Conservation (phyloP, 1,140 invertebrate genomes). For the Armadillidium nasatum region DNA sequence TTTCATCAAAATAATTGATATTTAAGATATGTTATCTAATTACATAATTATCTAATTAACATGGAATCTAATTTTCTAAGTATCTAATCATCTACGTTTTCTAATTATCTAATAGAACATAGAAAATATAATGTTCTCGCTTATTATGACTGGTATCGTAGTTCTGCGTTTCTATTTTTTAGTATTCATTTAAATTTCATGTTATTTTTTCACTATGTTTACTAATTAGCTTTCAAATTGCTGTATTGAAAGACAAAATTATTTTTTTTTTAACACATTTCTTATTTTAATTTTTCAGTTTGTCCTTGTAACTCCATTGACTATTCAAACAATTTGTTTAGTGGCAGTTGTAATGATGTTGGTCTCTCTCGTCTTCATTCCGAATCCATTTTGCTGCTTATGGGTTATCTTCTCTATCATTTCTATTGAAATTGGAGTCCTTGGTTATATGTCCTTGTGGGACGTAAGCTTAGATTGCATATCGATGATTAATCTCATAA, state of each 20-base stretch:
- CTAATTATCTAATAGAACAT: no score
- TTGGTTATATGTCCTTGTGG: constrained; percentile 95
- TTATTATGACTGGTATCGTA: no score
- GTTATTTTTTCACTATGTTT: neutral
- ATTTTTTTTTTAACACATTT: neutral
- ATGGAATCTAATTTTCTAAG: no score
- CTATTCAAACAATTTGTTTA: constrained; percentile 86
- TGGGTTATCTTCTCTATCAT: constrained; percentile 95
- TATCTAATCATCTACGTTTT: no score
- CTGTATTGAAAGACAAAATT: neutral
- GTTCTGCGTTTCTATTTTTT: neutral
- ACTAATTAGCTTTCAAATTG: neutral
- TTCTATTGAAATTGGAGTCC: constrained; percentile 91
- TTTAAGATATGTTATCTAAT: no score
- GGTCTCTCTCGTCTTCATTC: constrained; percentile 92
- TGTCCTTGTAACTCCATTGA: constrained; percentile 86
- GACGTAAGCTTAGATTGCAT: constrained; percentile 91
- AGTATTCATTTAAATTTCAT: neutral
- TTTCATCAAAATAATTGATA: no score
- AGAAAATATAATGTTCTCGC: no score
- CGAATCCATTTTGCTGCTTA: constrained; percentile 83
- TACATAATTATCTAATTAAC: no score
- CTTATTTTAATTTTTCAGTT: constrained; percentile 61
- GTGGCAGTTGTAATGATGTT: constrained; percentile 94
- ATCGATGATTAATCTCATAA: constrained; percentile 97